A percentile compares a stretch with the other conserved stretches of the same genome.
These are phyloP conservation scores for Phortica magna DNA, from an alignment of 2,888 invertebrate species.

Conservation along the genomic window DNA sequence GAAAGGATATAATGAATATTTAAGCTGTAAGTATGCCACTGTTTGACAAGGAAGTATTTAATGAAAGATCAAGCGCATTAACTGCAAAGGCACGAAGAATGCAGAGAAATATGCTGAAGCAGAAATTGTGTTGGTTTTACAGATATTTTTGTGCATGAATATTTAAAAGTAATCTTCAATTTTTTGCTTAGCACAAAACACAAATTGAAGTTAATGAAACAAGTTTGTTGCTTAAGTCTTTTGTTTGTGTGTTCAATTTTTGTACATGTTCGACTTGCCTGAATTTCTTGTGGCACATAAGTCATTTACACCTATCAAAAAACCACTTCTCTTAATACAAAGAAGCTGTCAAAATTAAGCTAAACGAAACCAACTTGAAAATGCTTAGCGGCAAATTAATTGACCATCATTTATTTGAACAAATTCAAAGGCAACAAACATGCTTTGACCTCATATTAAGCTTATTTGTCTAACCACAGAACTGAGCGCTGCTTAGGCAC, in stretches of 20 bases:
- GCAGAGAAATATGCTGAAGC: no score
- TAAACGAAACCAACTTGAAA: constrained; percentile 33
- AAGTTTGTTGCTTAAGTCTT: constrained; percentile 60
- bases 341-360: constrained; percentile 52
- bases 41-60: background rate
- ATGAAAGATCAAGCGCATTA: background rate
- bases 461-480: constrained; percentile 24
- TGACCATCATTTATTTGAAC: constrained; percentile 63
- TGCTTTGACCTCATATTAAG: constrained; percentile 4
- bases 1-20: background rate
- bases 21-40: constrained; percentile 1
- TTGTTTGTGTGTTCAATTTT: no score
- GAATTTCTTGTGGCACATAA: background rate
- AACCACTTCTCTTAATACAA: constrained; percentile 48
- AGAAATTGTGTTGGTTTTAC: no score
- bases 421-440: constrained; percentile 37
- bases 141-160: no score
- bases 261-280: background rate
- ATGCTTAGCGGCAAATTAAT: constrained; percentile 73
- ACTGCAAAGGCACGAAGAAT: no score
- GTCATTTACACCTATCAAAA: constrained; percentile 57
- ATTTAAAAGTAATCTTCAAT: no score
- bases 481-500: constrained; percentile 47
- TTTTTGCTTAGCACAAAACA: no score
- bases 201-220: background rate